Percentiles rank a stretch among this genome's conserved stretches.
phyloP scores from a whole-genome alignment of 2,113 vertebrate genomes.

The Leptodactylus fuscus region DNA sequence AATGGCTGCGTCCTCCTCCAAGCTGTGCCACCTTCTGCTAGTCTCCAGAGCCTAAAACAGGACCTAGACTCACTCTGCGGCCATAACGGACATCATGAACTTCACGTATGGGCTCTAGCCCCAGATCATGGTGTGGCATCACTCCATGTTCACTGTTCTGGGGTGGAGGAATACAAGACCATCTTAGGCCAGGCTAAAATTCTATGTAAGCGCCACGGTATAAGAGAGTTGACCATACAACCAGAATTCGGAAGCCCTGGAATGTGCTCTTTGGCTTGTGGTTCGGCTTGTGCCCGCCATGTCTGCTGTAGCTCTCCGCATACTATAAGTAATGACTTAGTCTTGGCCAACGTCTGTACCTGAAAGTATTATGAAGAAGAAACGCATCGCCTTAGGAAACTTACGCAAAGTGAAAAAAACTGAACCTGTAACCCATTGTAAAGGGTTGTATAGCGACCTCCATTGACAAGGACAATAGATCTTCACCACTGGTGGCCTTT shows the following conservation, averaged over 20 bases:
- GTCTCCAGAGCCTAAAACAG: slow-evolving; percentile 63
- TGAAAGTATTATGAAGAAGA: not conserved
- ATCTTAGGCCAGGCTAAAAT: slow-evolving; percentile 67
- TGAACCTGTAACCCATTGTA: not conserved
- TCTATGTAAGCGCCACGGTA: slow-evolving; percentile 69
- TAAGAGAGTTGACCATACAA: slow-evolving; percentile 75
- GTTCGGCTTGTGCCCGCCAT: slow-evolving; percentile 65
- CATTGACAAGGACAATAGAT: not conserved
- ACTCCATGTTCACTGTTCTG: slow-evolving; percentile 73
- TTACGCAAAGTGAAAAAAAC: not conserved
- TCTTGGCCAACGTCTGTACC: slow-evolving; percentile 24
- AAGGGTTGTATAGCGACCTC: not conserved
- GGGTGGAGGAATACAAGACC: slow-evolving; percentile 41
- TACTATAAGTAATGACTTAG: not conserved
- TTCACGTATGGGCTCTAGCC: slow-evolving; percentile 77
- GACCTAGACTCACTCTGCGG: slow-evolving; percentile 69
- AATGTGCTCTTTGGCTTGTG: slow-evolving; percentile 71
- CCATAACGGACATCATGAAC: slow-evolving; percentile 74
- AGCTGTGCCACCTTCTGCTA: slow-evolving; percentile 68
- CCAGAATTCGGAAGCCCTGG: slow-evolving; percentile 69
- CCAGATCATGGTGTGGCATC: slow-evolving; percentile 70
- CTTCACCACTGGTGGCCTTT: not conserved
- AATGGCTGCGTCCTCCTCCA: slow-evolving; percentile 74
- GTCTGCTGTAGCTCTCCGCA: slow-evolving; percentile 69
- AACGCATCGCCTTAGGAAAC: not conserved